phyloP scores from a whole-genome alignment of 2,888 invertebrate genomes.

The Dendrolimus pini region DNA sequence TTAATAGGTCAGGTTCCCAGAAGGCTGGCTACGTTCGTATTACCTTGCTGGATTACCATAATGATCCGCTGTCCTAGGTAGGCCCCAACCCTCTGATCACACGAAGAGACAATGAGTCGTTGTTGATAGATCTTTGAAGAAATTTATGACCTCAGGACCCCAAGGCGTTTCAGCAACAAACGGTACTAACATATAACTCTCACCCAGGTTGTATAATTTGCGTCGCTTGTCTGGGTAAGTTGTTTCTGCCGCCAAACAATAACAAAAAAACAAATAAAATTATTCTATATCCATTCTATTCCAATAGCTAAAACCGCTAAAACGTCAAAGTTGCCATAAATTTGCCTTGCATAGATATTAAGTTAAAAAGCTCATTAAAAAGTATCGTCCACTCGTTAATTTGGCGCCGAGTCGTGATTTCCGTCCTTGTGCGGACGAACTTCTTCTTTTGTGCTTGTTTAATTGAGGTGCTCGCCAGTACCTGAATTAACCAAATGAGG shows the following conservation, averaged over 20 bases:
- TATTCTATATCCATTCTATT: not conserved
- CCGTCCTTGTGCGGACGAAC: constrained; percentile 31
- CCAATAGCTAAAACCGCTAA: not conserved
- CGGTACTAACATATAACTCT: not conserved
- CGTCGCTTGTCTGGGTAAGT: not conserved
- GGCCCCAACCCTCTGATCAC: too few relatives aligned
- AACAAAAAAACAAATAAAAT: not conserved
- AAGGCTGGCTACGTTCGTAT: too few relatives aligned
- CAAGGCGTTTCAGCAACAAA: too few relatives aligned
- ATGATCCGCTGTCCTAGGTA: too few relatives aligned
- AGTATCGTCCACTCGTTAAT: constrained; percentile 52
- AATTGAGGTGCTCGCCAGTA: constrained; percentile 56
- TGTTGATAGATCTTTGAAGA: not conserved
- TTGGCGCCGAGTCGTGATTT: constrained; percentile 55
- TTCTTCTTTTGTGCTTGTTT: constrained; percentile 61
- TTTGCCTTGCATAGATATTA: constrained; percentile 4
- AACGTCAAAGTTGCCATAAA: not conserved
- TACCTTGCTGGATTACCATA: too few relatives aligned
- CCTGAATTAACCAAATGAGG: constrained; percentile 71
- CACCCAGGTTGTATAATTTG: constrained; percentile 1
- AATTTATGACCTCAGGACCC: not conserved
- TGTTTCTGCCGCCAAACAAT: too few relatives aligned
- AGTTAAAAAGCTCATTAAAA: constrained; percentile 61
- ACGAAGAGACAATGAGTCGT: too few relatives aligned
- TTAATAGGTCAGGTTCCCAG: too few relatives aligned